A percentile compares a stretch with the other conserved stretches of the same genome.
phyloP scores from a whole-genome alignment of 1,140 invertebrate genomes.

The Hesperophylax magnus region DNA sequence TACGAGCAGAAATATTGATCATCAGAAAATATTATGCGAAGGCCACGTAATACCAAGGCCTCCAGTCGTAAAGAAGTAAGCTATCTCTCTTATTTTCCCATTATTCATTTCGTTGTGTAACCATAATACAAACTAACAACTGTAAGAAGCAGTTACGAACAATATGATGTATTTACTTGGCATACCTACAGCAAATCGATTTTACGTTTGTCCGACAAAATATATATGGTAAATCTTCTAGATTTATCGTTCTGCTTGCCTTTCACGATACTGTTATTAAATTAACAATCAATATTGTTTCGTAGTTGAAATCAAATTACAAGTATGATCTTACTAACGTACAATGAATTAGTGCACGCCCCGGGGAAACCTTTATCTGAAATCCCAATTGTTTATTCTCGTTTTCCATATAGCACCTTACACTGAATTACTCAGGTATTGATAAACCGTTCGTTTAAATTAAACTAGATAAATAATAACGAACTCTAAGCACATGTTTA shows the following conservation, averaged over 20 bases:
- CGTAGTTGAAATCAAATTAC: conserved; percentile 8
- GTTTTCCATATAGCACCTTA: conserved; percentile 29
- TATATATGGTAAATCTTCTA: too few relatives aligned
- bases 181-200: neutral
- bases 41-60: conserved; percentile 41
- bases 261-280: conserved; percentile 22
- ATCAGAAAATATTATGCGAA: conserved; percentile 46
- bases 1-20: conserved; percentile 4
- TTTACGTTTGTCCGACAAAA: neutral
- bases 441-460: neutral
- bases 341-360: neutral
- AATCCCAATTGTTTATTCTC: conserved; percentile 6
- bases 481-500: conserved; percentile 23
- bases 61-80: conserved; percentile 33
- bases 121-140: too few relatives aligned
- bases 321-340: neutral
- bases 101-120: too few relatives aligned
- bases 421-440: conserved; percentile 2
- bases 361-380: neutral
- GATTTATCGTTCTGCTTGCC: neutral
- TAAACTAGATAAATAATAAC: conserved; percentile 25
- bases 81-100: too few relatives aligned
- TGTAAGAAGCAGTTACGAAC: too few relatives aligned
- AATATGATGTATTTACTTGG: too few relatives aligned
- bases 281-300: conserved; percentile 11